Percentiles rank a stretch among this genome's conserved stretches.
Evolutionary conservation across 2,797 vertebrate species (phyloP).

Genomic region (Macrochelys suwanniensis): DNA sequence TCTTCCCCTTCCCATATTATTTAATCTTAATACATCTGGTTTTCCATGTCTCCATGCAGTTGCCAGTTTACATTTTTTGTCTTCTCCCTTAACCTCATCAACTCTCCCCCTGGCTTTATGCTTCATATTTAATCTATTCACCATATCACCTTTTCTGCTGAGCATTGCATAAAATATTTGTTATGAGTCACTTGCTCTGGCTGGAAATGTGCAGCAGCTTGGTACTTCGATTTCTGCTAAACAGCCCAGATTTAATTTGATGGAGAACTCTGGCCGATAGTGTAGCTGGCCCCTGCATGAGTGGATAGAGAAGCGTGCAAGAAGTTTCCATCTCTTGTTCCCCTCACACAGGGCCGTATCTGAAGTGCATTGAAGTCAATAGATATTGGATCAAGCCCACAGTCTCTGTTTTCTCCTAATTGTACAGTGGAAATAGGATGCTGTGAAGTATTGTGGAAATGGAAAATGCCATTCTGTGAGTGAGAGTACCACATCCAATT

Average conservation of each 20-base stretch:
- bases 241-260: neutral
- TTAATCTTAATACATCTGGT: neutral
- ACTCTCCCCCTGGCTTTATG: neutral
- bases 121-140: constrained; percentile 33
- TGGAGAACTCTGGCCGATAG: neutral
- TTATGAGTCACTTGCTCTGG: constrained; percentile 9
- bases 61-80: constrained; percentile 1
- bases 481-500: neutral
- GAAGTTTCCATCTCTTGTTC: neutral
- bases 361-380: neutral
- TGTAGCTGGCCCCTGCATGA: neutral
- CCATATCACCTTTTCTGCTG: neutral
- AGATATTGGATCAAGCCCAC: neutral
- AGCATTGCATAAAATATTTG: constrained; percentile 37
- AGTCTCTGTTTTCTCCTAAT: neutral
- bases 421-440: neutral
- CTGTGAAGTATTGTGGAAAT: neutral
- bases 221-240: constrained; percentile 16
- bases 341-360: neutral
- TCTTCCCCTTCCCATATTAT: neutral
- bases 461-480: neutral
- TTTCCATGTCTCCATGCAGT: neutral
- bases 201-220: neutral
- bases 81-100: neutral
- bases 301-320: neutral